Evolutionary conservation across 2,888 invertebrate genomes (phyloP).

Genomic region (Tortrix viridana): DNA sequence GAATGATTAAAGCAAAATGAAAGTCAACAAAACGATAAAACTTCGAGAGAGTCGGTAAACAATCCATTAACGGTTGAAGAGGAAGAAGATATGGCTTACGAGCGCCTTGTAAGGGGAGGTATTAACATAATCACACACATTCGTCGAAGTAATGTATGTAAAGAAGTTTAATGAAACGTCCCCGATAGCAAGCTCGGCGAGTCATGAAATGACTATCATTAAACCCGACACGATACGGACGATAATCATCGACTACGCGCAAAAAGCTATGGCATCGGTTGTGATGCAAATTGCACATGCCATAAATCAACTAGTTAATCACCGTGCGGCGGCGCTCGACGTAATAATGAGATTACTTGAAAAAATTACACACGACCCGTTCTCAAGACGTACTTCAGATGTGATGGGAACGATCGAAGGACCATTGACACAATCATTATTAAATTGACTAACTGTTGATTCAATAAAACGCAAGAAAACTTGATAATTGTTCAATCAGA

Average conservation of each 20-base stretch:
- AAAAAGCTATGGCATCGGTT: slow-evolving; percentile 78
- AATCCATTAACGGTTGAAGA: slow-evolving; percentile 74
- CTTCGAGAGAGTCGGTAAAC: slow-evolving; percentile 61
- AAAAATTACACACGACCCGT: slow-evolving; percentile 69
- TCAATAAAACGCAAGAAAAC: slow-evolving; percentile 41
- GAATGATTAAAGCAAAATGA: slow-evolving; percentile 51
- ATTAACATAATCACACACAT: slow-evolving; percentile 82
- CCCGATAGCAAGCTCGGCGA: slow-evolving; percentile 75
- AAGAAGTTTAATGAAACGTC: slow-evolving; percentile 81
- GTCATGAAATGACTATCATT: slow-evolving; percentile 83
- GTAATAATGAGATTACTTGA: slow-evolving; percentile 81
- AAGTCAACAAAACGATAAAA: slow-evolving; percentile 52
- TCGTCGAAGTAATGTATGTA: slow-evolving; percentile 79
- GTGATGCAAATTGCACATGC: slow-evolving; percentile 81
- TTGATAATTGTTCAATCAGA: slow-evolving; percentile 21
- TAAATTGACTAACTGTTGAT: slow-evolving; percentile 42
- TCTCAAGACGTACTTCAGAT: slow-evolving; percentile 52
- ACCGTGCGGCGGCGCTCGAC: slow-evolving; percentile 69
- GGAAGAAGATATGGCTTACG: slow-evolving; percentile 63
- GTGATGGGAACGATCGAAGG: slow-evolving; percentile 58
- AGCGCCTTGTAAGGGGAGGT: slow-evolving; percentile 60
- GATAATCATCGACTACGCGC: slow-evolving; percentile 79
- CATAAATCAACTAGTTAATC: slow-evolving; percentile 82
- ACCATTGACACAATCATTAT: slow-evolving; percentile 48
- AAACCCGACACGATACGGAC: slow-evolving; percentile 81